A percentile compares a stretch with the other conserved stretches of the same genome.
Conservation (phyloP, 2,888 invertebrate species). For the Zelleria hepariella region DNA sequence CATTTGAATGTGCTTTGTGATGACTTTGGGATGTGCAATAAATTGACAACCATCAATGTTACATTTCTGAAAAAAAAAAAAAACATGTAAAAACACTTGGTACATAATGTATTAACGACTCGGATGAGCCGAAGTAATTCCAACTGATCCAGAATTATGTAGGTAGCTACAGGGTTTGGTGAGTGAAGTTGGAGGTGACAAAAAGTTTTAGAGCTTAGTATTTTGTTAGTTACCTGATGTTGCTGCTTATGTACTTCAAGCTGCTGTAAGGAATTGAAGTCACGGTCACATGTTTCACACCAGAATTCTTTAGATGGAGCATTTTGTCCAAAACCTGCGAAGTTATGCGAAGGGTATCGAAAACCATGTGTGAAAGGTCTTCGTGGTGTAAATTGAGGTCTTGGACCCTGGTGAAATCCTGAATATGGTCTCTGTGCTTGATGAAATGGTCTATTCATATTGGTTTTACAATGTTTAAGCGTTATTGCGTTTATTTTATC, state of each 20-base stretch:
- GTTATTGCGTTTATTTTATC: not conserved
- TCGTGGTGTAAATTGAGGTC: not conserved
- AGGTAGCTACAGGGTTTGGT: not conserved
- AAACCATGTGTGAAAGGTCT: not conserved
- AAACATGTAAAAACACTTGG: too few species aligned
- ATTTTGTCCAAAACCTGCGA: not conserved
- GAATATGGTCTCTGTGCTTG: not conserved
- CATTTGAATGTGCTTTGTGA: constrained; percentile 85
- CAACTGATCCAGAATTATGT: too few species aligned
- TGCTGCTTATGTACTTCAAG: constrained; percentile 78
- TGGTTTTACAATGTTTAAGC: not conserved
- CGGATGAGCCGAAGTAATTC: too few species aligned
- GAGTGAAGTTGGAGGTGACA: not conserved
- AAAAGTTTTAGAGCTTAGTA: not conserved
- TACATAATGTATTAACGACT: too few species aligned
- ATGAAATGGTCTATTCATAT: not conserved
- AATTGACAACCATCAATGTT: constrained; percentile 86
- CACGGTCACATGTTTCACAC: constrained; percentile 88
- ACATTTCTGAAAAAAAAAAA: constrained; percentile 69
- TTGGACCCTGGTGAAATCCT: not conserved
- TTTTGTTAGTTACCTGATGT: constrained; percentile 72
- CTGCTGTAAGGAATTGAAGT: constrained; percentile 73
- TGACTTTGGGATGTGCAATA: constrained; percentile 82
- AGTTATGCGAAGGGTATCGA: not conserved
- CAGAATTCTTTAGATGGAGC: constrained; percentile 43